Conservation (phyloP, 2,797 vertebrate species). For the Xenentodon cancila region DNA sequence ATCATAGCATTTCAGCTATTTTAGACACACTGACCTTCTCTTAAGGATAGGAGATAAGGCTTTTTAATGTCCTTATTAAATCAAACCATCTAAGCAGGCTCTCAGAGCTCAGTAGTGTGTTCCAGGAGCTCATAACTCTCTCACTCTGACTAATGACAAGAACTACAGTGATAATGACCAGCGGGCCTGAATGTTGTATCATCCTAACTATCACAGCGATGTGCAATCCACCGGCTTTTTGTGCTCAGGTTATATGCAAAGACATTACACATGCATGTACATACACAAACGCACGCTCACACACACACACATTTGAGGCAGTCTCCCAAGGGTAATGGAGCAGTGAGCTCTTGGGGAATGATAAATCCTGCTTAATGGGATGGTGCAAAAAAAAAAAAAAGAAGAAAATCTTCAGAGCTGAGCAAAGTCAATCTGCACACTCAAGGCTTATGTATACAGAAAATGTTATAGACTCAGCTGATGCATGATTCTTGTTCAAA, state of each 20-base stretch:
- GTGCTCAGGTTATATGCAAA: slow-evolving; percentile 33
- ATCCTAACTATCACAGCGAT: slow-evolving; percentile 46
- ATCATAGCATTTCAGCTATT: slow-evolving; percentile 81
- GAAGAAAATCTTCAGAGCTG: slow-evolving; percentile 54
- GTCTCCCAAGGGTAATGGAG: slow-evolving; percentile 77
- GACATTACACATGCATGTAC: slow-evolving; percentile 13
- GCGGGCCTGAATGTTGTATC: slow-evolving; percentile 52
- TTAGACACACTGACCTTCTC: slow-evolving; percentile 82
- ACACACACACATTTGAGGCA: slow-evolving; percentile 42
- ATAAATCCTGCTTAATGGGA: slow-evolving; percentile 82
- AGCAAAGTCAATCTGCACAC: slow-evolving; percentile 71
- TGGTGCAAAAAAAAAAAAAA: slow-evolving; percentile 57
- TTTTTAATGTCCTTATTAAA: slow-evolving; percentile 84
- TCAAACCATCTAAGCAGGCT: slow-evolving; percentile 76
- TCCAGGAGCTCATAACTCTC: slow-evolving; percentile 59
- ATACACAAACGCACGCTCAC: slow-evolving; percentile 24
- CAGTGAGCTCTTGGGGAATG: slow-evolving; percentile 72
- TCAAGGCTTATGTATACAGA: slow-evolving; percentile 56
- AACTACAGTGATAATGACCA: slow-evolving; percentile 71
- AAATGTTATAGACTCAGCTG: slow-evolving; percentile 22
- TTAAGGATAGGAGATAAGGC: slow-evolving; percentile 79
- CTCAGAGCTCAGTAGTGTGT: slow-evolving; percentile 53
- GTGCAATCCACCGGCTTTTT: slow-evolving; percentile 42
- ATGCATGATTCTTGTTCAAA: slow-evolving; percentile 23
- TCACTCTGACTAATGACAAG: slow-evolving; percentile 71